These are phyloP conservation scores for Papilio glaucus DNA, from an alignment of 1,140 invertebrate genomes.

Conservation along the genomic window DNA sequence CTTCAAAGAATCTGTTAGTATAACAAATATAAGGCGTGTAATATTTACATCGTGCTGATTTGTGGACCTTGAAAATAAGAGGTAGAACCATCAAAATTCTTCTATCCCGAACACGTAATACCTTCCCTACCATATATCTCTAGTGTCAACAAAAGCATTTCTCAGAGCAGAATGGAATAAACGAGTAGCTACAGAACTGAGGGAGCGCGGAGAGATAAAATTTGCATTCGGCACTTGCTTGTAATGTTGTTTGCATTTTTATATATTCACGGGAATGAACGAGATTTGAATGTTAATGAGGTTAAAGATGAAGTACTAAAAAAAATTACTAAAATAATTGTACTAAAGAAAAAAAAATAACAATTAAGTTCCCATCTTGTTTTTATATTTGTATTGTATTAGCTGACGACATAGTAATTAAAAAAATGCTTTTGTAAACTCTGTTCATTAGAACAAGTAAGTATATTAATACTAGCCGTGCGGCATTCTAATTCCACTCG, in stretches of 20 bases:
- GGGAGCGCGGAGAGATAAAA: slow-evolving; percentile 32
- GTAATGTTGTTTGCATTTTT: slow-evolving; percentile 36
- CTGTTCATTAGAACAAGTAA: no score
- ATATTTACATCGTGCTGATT: no score
- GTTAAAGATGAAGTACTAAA: not conserved
- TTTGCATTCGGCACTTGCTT: slow-evolving; percentile 35
- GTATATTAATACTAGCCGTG: no score
- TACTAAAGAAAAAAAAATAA: not conserved
- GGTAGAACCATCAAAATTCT: not conserved
- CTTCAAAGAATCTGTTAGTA: no score
- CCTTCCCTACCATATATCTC: slow-evolving; percentile 6
- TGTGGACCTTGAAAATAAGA: no score
- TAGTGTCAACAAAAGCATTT: slow-evolving; percentile 34
- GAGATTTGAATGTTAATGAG: slow-evolving; percentile 33
- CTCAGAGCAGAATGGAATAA: slow-evolving; percentile 5
- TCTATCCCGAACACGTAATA: slow-evolving; percentile 23
- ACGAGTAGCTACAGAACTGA: slow-evolving; percentile 10
- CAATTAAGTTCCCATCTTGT: no score
- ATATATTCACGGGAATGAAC: slow-evolving; percentile 27
- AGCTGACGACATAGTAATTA: no score
- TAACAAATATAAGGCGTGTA: no score
- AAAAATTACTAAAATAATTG: not conserved
- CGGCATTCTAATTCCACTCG: no score
- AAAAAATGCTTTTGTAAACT: no score
- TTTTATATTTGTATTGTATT: no score